These are phyloP conservation scores for Mus spicilegus DNA, from an alignment of 2,113 vertebrate species.

Conservation along the genomic window DNA sequence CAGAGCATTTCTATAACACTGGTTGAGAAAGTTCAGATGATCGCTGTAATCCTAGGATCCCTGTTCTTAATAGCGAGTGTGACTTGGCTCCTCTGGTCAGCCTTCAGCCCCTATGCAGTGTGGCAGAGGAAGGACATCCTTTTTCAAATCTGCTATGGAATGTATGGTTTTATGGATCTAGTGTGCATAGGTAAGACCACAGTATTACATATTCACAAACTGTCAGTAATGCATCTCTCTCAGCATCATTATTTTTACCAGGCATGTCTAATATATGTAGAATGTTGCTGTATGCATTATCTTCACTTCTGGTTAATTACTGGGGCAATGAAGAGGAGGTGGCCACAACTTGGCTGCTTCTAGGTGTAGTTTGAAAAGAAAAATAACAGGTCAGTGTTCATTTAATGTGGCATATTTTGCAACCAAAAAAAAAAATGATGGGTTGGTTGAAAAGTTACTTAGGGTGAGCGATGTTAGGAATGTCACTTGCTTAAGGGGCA, in stretches of 20 bases:
- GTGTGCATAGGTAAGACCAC: slow-evolving; percentile 95
- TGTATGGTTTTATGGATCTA: slow-evolving; percentile 99
- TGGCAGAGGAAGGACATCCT: slow-evolving; percentile 97
- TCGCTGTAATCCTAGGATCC: slow-evolving; percentile 96
- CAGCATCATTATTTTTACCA: slow-evolving; percentile 64
- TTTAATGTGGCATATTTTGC: slow-evolving; percentile 1
- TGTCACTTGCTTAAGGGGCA: not conserved
- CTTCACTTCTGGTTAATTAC: not conserved
- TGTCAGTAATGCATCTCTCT: slow-evolving; percentile 76
- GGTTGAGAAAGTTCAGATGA: slow-evolving; percentile 99
- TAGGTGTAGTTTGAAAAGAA: not conserved
- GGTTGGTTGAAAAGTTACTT: not conserved
- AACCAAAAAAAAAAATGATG: not conserved
- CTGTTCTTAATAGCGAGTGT: slow-evolving; percentile 97
- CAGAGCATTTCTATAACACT: slow-evolving; percentile 97
- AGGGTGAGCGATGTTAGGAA: not conserved
- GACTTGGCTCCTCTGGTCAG: slow-evolving; percentile 97
- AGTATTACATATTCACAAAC: slow-evolving; percentile 76
- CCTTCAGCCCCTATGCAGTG: slow-evolving; percentile 94
- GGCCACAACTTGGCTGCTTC: not conserved
- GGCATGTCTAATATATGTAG: not conserved
- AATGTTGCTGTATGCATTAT: not conserved
- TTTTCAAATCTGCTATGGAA: slow-evolving; percentile 98
- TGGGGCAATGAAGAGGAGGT: not conserved
- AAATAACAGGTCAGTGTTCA: not conserved